Evolutionary conservation across 2,113 vertebrate genomes (phyloP).

Genomic region (Heterochromis multidens): DNA sequence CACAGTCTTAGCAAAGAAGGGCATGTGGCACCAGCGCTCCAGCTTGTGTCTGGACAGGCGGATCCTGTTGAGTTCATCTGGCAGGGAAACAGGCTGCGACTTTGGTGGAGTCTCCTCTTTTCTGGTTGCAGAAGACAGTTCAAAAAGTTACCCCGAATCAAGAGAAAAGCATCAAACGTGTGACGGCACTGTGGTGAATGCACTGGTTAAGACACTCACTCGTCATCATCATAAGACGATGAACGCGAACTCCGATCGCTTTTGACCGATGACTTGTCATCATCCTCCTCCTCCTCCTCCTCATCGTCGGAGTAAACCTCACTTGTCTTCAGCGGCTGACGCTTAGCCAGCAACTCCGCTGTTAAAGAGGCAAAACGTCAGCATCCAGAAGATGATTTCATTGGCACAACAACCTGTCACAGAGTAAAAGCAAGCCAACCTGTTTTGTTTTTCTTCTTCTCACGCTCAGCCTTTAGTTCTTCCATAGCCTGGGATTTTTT

Average conservation of each 20-base stretch:
- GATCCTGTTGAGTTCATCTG: conserved; percentile 93
- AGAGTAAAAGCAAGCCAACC: conserved; percentile 69
- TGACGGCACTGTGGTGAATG: no score
- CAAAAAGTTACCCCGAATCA: not conserved
- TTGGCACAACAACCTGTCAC: not conserved
- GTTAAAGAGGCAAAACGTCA: not conserved
- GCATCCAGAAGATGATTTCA: not conserved
- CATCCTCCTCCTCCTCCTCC: conserved; percentile 96
- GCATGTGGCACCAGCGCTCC: conserved; percentile 99
- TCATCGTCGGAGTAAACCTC: conserved; percentile 98
- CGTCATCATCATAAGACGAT: conserved; percentile 91
- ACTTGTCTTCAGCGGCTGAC: conserved; percentile 94
- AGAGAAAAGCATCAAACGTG: not conserved
- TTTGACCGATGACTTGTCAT: conserved; percentile 97
- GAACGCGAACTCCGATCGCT: conserved; percentile 92
- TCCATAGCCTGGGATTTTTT: conserved; percentile 99
- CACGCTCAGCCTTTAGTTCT: conserved; percentile 93
- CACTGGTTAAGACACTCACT: conserved; percentile 77
- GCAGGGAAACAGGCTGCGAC: conserved; percentile 92
- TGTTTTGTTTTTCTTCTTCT: conserved; percentile 98
- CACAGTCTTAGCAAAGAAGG: conserved; percentile 96
- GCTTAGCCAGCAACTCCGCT: conserved; percentile 95
- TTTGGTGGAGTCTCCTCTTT: conserved; percentile 96
- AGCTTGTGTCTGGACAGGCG: conserved; percentile 94
- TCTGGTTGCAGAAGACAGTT: conserved; percentile 54